Evolutionary conservation across 1,140 invertebrate genomes (phyloP), one percentile per base, ranked within the genome.

Genomic region (Diachasma alloeum): DNA sequence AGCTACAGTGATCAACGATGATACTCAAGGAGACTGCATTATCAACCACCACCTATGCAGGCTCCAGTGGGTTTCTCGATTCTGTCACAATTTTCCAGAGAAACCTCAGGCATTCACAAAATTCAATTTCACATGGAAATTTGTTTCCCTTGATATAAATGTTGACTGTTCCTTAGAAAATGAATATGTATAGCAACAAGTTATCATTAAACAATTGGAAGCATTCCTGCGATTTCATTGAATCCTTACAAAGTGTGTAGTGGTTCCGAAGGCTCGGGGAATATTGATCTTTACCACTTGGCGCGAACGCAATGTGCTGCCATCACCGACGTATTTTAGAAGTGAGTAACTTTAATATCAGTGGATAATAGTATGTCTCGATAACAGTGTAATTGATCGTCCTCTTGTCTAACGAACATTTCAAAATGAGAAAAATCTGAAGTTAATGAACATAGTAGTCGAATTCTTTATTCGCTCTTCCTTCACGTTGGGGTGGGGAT

Each of bases 11-110:
- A 67, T 26, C 46, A 22, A 39, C n/a, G 26, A 39, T 36, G 46
- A 31, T 26, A 24, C 17, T 24, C 22, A 11, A 36, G 56, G 19
- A 59, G 48, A 66, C 81, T 83, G 76, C 53, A 79, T 80, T 82
- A 79, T 31, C 79, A 78, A 17, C 76, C 81, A 86, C 82, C 84
- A 84, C 83, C 4, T 46, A 63, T 80, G 74, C 74, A 80, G 79
- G 72, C 74, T 77, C 53, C 13, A 67, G 76, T 44, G 59, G 15
- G 56, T 63, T 59, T 10, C 6, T 63, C 59, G 9, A 26, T 63
- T 63, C 59, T 13, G 59, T 63, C 24, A 26, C 22, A 63, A 24
- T 63, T 63, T 13, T 26, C 5, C 6, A 0, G 24, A 15, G 10
- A 8, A 5, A 63, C n/a, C n/a, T 26, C 22, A 26, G 24, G 59